Percentiles rank a stretch among this genome's conserved stretches.
These are phyloP conservation scores for Drosophila subquinaria DNA, from an alignment of 2,888 invertebrate species.

Conservation along the genomic window DNA sequence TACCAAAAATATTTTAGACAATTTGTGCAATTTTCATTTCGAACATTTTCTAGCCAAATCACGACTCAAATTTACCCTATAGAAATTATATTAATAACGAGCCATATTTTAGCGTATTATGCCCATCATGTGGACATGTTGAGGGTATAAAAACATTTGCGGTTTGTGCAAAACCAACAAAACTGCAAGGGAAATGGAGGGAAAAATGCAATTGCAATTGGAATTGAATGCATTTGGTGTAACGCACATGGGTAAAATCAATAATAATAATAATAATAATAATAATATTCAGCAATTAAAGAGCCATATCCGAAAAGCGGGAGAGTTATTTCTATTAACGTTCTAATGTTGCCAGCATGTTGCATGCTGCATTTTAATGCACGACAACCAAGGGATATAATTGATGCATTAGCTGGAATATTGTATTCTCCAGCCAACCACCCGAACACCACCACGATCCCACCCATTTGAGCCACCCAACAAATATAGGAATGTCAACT, in stretches of 20 bases:
- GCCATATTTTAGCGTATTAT: not conserved
- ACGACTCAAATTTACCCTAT: conserved; percentile 1
- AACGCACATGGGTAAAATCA: conserved; percentile 45
- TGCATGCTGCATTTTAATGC: conserved; percentile 56
- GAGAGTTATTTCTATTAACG: conserved; percentile 31
- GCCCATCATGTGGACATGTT: not conserved
- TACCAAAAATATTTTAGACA: conserved; percentile 39
- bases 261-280: conserved; percentile 50
- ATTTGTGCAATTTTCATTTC: conserved; percentile 58
- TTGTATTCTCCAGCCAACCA: conserved; percentile 11
- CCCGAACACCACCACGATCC: no score
- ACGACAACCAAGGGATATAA: conserved; percentile 60
- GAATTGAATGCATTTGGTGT: conserved; percentile 59
- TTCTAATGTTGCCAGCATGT: conserved; percentile 39
- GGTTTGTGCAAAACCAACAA: conserved; percentile 24
- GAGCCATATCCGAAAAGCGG: conserved; percentile 59
- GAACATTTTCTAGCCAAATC: conserved; percentile 21
- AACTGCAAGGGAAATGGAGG: not conserved
- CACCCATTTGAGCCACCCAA: not conserved
- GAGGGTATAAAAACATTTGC: conserved; percentile 24
- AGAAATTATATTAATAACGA: not conserved
- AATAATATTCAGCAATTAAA: conserved; percentile 68
- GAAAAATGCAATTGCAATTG: conserved; percentile 25
- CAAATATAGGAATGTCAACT: conserved; percentile 60
- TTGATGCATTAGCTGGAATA: conserved; percentile 75